Evolutionary conservation across 2,113 vertebrate genomes (phyloP).

Genomic region (Andinoacara biseriatus): DNA sequence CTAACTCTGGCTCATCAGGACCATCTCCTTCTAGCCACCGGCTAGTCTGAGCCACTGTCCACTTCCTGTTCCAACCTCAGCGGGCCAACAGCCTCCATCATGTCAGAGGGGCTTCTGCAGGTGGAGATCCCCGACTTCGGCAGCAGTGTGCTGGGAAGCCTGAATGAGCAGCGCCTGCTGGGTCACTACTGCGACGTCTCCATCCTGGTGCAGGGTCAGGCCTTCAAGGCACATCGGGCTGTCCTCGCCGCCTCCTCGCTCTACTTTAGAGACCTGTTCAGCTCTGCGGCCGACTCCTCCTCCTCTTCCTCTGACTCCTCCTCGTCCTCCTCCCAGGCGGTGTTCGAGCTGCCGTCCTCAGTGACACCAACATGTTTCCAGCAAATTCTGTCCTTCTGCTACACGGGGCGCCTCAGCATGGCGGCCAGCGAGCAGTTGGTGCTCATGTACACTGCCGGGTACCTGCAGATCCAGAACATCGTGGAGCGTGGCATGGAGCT

Average conservation of each 20-base stretch:
- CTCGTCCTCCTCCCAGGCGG: conserved; percentile 80
- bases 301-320: conserved; percentile 30
- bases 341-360: conserved; percentile 92
- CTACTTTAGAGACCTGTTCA: conserved; percentile 96
- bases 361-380: conserved; percentile 94
- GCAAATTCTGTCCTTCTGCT: conserved; percentile 97
- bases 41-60: background rate
- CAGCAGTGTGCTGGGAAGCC: conserved; percentile 93
- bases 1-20: background rate
- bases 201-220: conserved; percentile 95
- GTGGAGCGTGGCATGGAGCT: conserved; percentile 96
- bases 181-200: conserved; percentile 97
- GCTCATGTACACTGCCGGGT: conserved; percentile 98
- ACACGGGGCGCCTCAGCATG: conserved; percentile 96
- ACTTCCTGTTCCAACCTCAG: background rate
- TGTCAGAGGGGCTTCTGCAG: conserved; percentile 76
- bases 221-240: conserved; percentile 94
- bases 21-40: too few relatives aligned
- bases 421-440: conserved; percentile 95
- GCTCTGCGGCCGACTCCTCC: conserved; percentile 77
- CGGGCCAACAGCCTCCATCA: conserved; percentile 1
- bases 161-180: conserved; percentile 93
- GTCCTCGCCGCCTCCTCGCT: conserved; percentile 95
- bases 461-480: conserved; percentile 98
- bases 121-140: conserved; percentile 97